Percentiles rank a stretch among this genome's conserved stretches.
phyloP scores from a whole-genome alignment of 2,113 vertebrate genomes.

The Motacilla alba region DNA sequence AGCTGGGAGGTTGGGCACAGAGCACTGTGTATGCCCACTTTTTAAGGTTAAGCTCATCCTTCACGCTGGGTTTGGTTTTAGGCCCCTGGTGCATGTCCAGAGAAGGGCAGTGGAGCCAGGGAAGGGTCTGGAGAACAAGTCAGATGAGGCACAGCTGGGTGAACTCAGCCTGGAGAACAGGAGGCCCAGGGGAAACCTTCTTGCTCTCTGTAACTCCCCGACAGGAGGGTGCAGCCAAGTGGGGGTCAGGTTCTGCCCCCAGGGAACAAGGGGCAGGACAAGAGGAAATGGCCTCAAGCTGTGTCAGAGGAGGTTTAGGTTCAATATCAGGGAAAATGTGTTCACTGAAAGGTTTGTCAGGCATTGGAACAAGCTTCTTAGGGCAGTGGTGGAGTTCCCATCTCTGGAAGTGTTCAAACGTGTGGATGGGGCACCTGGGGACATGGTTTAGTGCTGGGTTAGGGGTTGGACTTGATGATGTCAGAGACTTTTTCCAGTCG shows the following conservation, averaged over 20 bases:
- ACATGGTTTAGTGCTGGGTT: not conserved
- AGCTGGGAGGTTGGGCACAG: not conserved
- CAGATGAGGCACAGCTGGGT: not conserved
- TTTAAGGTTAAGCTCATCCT: not conserved
- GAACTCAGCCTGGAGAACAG: not conserved
- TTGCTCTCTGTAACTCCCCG: not conserved
- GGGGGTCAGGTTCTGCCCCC: not conserved
- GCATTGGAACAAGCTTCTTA: not conserved
- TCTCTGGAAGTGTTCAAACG: not conserved
- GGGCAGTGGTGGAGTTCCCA: not conserved
- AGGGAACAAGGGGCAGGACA: not conserved
- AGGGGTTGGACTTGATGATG: not conserved
- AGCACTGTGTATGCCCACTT: not conserved
- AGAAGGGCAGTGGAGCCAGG: not conserved
- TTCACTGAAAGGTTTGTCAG: not conserved
- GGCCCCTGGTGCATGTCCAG: rapidly evolving
- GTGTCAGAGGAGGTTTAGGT: not conserved
- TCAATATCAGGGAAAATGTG: no score
- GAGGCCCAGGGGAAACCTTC: not conserved
- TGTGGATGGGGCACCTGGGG: not conserved
- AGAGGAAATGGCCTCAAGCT: not conserved
- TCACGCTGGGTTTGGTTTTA: not conserved
- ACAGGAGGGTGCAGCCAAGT: not conserved
- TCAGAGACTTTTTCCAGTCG: not conserved
- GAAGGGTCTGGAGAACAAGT: not conserved